Evolutionary conservation across 2,113 vertebrate species (phyloP), one percentile per base, ranked within the genome.

Genomic region (Sisor rabdophorus): DNA sequence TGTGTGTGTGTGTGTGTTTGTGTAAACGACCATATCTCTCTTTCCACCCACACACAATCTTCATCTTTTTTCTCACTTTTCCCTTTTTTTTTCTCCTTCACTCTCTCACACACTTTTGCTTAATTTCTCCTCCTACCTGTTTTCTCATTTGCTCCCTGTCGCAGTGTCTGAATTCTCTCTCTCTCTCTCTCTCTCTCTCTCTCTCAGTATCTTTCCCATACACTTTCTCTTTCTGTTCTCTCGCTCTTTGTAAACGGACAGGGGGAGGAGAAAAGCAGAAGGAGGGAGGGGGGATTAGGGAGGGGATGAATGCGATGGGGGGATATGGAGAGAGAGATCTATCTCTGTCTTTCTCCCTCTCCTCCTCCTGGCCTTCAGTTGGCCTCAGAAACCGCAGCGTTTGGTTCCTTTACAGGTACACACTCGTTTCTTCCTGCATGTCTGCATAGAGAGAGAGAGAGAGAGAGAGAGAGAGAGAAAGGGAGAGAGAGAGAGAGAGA

Each of bases 381-480:
- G 94, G 94, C 89, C 94, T 93, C 89, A 92, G 93, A 92, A 93
- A 93, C 91, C 93, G 94, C 91, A 95, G 95, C 90, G 93, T 95
- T 91, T 95, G 95, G 94, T 96, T 95, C 92, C 94, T 95, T 91
- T 96, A 96, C 94, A 96, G 95, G 95, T 96, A 95, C 89, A 86
- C 85, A 87, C 89, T 90, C 69, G 40, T 89, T 89, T 91, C 84
- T 87, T 89, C 89, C 87, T 90, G 90, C 89, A 89, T 91, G 90
- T 87, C 87, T 88, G 76, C 90, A 88, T 89, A 87, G 87, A 90
- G 89, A 89, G 92, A 90, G 89, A 90, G 89, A 90, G 87, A 88
- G 78, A 61, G 53, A 19, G 64, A 50, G 64, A 52, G 71, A 71
- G 55, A 16, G 70, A 56, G 70, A 54, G 72, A 52, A 71, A 64